Conservation (phyloP, 2,113 vertebrate genomes). For the Ptyas mucosa region DNA sequence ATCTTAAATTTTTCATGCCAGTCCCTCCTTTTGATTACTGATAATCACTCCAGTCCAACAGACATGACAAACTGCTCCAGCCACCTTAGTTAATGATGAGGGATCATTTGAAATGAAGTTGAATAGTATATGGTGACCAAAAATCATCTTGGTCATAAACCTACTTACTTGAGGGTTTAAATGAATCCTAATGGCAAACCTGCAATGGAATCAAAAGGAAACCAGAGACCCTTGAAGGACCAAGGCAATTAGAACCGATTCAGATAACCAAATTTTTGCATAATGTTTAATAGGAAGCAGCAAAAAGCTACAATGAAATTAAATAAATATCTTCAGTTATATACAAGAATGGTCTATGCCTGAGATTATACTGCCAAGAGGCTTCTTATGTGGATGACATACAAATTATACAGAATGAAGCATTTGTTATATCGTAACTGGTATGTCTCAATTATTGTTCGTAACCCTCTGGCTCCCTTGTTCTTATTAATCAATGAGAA, state of each 20-base stretch:
- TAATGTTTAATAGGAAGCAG: not conserved
- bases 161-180: not conserved
- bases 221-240: not conserved
- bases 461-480: not conserved
- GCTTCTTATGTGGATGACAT: not conserved
- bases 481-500: constrained; percentile 26
- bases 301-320: not conserved
- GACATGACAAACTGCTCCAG: too few relatives aligned
- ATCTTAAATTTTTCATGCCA: not conserved
- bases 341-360: not conserved
- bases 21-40: not conserved
- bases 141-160: not conserved
- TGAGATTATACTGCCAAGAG: not conserved
- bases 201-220: not conserved
- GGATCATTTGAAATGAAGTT: not conserved
- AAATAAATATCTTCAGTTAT: not conserved
- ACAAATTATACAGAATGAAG: not conserved
- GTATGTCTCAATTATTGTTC: constrained; percentile 20
- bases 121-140: not conserved
- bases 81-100: not conserved
- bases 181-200: not conserved
- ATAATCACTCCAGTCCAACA: not conserved
- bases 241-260: not conserved
- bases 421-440: not conserved
- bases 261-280: not conserved